Base-by-base conservation (phyloP, 2,113 vertebrate species). In the Daboia siamensis region DNA sequence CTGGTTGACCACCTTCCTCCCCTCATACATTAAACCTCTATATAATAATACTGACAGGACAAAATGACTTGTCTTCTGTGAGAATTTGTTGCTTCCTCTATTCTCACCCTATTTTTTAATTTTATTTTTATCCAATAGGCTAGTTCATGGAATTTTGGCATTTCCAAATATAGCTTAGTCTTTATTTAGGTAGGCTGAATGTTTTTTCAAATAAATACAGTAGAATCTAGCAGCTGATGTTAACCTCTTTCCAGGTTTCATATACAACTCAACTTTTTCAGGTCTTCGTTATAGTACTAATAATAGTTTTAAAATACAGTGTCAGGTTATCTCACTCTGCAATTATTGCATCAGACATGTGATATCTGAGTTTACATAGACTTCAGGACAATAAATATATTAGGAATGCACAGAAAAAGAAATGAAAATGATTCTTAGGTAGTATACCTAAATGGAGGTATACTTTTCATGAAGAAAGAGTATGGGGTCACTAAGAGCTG, bases 91-190 rank as follows among this genome's bases (percentile, higher is more conserved):
- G 87, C 55, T 88, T 88, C 87, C 87, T 88, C 87, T 21, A 44
- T 57, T 59, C n/a, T 56, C 33, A 56, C 33, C 55, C 86, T 54
- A 20, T 29, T 55, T 88, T 87, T 55, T 88, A 21, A 54, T 88
- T 39, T 56, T 24, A 56, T 24, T 57, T 88, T 88, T 56, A 88
- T 88, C 55, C 29, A 12, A 56, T 39, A 88, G 87, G 33, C 55
- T 55, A 88, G 87, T 56, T 88, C 87, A 59, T 57, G 55, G 87
- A 88, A 88, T 88, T 57, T 59, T 56, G 46, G 33, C 87, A 21
- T 33, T 88, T 88, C 87, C 55, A 88, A 88, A 88, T 59, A 88
- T 88, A 88, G 55, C 87, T 56, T 88, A 21, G 54, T 44, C 55
- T 56, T 88, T 56, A 57, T 88, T 88, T 88, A 88, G 33, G 33